These are phyloP conservation scores for Brachionus koreanus DNA, from an alignment of 1,140 invertebrate species.

Conservation along the genomic window DNA sequence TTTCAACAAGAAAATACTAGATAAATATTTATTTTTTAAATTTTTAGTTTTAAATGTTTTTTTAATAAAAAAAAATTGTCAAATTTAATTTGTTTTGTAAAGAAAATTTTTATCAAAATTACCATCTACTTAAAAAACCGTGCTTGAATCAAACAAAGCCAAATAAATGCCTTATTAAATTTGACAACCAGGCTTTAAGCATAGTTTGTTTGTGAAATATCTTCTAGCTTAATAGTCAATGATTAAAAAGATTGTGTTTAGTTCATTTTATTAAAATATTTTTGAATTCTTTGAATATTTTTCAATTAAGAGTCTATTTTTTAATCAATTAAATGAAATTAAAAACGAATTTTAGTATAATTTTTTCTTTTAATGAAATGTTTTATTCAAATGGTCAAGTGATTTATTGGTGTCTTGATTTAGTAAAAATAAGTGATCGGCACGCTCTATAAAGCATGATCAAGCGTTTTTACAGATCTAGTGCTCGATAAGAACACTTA, in stretches of 20 bases:
- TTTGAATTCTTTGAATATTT: not conserved
- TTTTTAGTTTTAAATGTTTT: not conserved
- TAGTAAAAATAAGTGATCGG: not conserved
- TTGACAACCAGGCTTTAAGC: not conserved
- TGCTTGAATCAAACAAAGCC: not conserved
- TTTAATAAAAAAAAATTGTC: not conserved
- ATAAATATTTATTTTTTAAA: slow-evolving; percentile 17
- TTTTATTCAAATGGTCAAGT: not conserved
- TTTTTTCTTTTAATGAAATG: not conserved
- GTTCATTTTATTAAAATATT: not conserved
- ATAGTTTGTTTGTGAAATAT: not conserved
- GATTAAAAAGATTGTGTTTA: not conserved
- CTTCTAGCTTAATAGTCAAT: not conserved
- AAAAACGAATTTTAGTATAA: not conserved
- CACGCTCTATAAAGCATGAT: not conserved
- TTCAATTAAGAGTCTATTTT: not conserved
- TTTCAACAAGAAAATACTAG: slow-evolving; percentile 5
- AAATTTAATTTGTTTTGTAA: not conserved
- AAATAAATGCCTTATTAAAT: not conserved
- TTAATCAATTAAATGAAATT: not conserved
- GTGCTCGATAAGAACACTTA: not conserved
- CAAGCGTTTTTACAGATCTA: not conserved
- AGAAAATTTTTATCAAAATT: not conserved
- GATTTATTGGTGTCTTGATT: not conserved
- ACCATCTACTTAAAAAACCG: not conserved